Conservation (phyloP, 2,113 vertebrate species). For the Crypturellus undulatus region DNA sequence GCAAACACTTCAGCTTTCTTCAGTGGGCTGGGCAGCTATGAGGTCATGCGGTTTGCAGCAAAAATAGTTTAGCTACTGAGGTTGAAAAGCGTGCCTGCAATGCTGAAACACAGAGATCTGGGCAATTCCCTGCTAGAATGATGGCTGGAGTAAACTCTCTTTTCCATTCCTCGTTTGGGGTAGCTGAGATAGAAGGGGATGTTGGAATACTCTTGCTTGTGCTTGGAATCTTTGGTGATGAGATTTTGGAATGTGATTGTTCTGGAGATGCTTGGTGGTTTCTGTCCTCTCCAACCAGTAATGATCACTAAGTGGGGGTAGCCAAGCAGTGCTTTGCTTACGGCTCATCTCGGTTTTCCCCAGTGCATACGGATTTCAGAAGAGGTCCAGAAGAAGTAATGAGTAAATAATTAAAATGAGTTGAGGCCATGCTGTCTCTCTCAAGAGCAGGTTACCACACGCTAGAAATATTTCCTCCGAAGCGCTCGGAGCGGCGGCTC, state of each 20-base stretch:
- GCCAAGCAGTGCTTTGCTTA: not conserved
- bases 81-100: not conserved
- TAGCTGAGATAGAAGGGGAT: too few relatives aligned
- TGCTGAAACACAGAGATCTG: not conserved
- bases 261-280: not conserved
- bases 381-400: not conserved
- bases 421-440: not conserved
- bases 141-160: not conserved
- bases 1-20: not conserved
- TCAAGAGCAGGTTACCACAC: not conserved
- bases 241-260: not conserved
- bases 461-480: not conserved
- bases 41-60: not conserved
- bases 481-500: not conserved
- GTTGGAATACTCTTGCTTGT: not conserved
- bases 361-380: not conserved
- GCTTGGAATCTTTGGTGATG: not conserved
- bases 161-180: not conserved
- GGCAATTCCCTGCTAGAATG: not conserved
- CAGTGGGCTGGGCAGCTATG: not conserved
- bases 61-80: not conserved
- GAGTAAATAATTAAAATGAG: not conserved
- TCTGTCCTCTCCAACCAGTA: not conserved
- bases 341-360: not conserved
- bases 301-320: not conserved